Percentiles rank a stretch among this genome's conserved stretches.
Conservation (phyloP, 2,797 vertebrate genomes). For the Xenentodon cancila region DNA sequence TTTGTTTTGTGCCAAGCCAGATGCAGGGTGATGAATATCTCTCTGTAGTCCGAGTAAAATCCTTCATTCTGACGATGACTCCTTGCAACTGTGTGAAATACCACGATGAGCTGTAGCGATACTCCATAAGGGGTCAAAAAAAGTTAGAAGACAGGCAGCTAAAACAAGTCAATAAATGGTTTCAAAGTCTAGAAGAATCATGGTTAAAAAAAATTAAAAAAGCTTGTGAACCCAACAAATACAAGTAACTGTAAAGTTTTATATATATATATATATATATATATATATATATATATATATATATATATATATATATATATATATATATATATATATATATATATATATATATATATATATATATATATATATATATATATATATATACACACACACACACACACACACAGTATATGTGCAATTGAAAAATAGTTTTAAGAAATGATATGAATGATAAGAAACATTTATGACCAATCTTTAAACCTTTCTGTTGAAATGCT, state of each 20-base stretch:
- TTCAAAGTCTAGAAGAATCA: not conserved
- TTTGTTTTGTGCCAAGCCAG: conserved; percentile 34
- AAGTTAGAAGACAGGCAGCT: not conserved
- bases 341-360: too few relatives aligned
- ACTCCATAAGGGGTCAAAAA: not conserved
- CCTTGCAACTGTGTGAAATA: not conserved
- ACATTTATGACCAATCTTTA: too few relatives aligned
- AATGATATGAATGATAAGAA: too few relatives aligned
- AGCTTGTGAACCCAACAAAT: not conserved
- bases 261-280: too few relatives aligned
- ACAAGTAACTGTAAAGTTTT: not conserved
- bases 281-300: too few relatives aligned
- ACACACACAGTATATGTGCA: too few relatives aligned
- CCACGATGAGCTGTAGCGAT: not conserved
- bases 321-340: too few relatives aligned
- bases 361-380: too few relatives aligned
- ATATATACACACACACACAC: too few relatives aligned
- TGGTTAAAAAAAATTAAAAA: not conserved
- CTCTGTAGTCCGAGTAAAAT: conserved; percentile 12
- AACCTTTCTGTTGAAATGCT: too few relatives aligned
- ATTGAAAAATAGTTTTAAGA: too few relatives aligned
- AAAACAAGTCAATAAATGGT: not conserved
- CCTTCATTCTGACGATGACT: conserved; percentile 9
- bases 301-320: too few relatives aligned
- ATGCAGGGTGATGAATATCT: conserved; percentile 28